These are phyloP conservation scores for Zenarchopterus dispar DNA, from an alignment of 2,797 vertebrate genomes.

Conservation along the genomic window DNA sequence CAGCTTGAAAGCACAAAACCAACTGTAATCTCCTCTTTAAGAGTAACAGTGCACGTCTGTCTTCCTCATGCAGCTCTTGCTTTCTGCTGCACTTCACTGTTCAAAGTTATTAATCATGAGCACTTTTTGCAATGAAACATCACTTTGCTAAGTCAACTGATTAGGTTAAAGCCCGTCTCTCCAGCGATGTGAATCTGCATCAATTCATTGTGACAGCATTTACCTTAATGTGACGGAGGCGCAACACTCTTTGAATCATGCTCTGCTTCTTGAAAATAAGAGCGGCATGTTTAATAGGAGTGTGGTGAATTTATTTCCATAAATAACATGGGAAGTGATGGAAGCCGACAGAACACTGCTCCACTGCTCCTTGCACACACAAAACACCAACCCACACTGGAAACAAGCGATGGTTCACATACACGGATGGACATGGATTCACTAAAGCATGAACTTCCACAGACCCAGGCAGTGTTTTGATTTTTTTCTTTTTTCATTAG, in stretches of 20 bases:
- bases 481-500: slow-evolving; percentile 5
- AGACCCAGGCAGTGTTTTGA: slow-evolving; percentile 4
- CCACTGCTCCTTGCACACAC: not conserved
- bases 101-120: slow-evolving; percentile 37
- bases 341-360: not conserved
- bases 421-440: slow-evolving; percentile 1
- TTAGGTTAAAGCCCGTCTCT: slow-evolving; percentile 37
- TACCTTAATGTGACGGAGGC: slow-evolving; percentile 38
- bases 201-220: slow-evolving; percentile 41
- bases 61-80: slow-evolving; percentile 5
- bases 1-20: not conserved
- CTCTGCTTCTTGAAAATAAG: slow-evolving; percentile 31
- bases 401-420: slow-evolving; percentile 8
- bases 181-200: slow-evolving; percentile 22
- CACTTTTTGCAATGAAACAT: slow-evolving; percentile 28
- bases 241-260: slow-evolving; percentile 28
- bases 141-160: slow-evolving; percentile 43
- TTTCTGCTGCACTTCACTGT: slow-evolving; percentile 12
- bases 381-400: not conserved
- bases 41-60: slow-evolving; percentile 15
- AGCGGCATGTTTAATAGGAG: slow-evolving; percentile 36
- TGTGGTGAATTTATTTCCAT: slow-evolving; percentile 60
- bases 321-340: slow-evolving; percentile 32
- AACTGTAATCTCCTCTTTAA: not conserved
- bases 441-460: not conserved